Evolutionary conservation across 2,888 invertebrate genomes (phyloP).

Genomic region (Napeogenes sylphis): DNA sequence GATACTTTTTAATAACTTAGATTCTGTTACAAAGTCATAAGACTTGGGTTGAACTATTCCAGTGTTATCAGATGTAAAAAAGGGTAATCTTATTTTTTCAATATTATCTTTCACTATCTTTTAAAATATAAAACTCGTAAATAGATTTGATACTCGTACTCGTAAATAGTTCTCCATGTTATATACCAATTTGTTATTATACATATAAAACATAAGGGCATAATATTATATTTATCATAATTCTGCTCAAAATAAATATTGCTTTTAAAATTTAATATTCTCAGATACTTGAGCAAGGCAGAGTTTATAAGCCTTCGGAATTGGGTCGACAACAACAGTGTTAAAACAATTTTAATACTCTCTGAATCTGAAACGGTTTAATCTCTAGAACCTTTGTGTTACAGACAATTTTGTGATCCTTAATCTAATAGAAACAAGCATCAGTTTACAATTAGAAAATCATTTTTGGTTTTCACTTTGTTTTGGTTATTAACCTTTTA

Average conservation of each 20-base stretch:
- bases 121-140: too few relatives aligned
- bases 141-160: too few relatives aligned
- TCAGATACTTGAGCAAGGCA: constrained; percentile 21
- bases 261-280: constrained; percentile 18
- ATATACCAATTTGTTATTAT: too few relatives aligned
- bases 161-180: too few relatives aligned
- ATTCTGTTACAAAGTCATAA: too few relatives aligned
- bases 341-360: constrained; percentile 36
- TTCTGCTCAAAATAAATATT: constrained; percentile 9
- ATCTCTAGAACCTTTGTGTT: constrained; percentile 18
- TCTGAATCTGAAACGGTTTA: constrained; percentile 21
- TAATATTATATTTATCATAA: too few relatives aligned
- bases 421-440: neutral
- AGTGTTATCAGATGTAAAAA: too few relatives aligned
- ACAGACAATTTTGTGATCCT: constrained; percentile 1
- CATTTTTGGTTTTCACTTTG: constrained; percentile 4
- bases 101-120: too few relatives aligned
- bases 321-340: constrained; percentile 34
- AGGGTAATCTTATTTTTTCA: too few relatives aligned
- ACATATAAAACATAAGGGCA: too few relatives aligned
- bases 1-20: too few relatives aligned
- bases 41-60: too few relatives aligned
- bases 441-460: neutral
- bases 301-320: constrained; percentile 32
- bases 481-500: constrained; percentile 27